Evolutionary conservation across 2,113 vertebrate genomes (phyloP), one percentile per base, ranked within the genome.

Genomic region (Myxocyprinus asiaticus): DNA sequence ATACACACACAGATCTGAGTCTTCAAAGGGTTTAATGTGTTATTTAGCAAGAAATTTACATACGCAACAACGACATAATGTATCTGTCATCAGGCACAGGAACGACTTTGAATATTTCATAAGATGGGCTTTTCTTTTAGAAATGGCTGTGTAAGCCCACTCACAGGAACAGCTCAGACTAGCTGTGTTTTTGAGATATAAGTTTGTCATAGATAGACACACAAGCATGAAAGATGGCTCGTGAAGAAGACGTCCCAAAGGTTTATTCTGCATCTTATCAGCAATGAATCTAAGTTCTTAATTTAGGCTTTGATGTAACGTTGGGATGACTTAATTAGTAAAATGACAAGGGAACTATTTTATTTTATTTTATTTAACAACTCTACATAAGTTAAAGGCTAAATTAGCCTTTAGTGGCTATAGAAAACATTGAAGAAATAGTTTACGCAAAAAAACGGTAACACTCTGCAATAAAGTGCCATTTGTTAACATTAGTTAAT

Each of bases 251-350:
- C 3, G 4, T 66, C 82, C 74, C 70, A 55, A 73, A 45, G 67
- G 63, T 69, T 72, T 55, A 15, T 61, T 43, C 11, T 48, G 63
- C 48, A 77, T 67, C 76, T 83, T 68, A 73, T 43, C 22, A 33
- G 22, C 22, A 33, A 33, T 33, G 22, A 33, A 33, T 33, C 3
- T 12, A 12, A 67, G 56, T 64, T 63, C 62, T 56, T 45, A 4
- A 17, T 71, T 58, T 71, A 56, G 58, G 69, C 14, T 71, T 45
- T 45, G 4, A 58, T 44, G 77, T 73, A 76, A 62, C 77, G 56
- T 50, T 44, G 12, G 73, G 7, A 65, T 11, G 50, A 79, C 65
- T 67, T 83, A 63, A 67, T 72, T 77, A 67, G 67, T 47, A 14
- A 9, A 50, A 43, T 69, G 67, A 68, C 50, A 48, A 53, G 51